Evolutionary conservation across 2,113 vertebrate species (phyloP).

Genomic region (Chionodraco myersi): DNA sequence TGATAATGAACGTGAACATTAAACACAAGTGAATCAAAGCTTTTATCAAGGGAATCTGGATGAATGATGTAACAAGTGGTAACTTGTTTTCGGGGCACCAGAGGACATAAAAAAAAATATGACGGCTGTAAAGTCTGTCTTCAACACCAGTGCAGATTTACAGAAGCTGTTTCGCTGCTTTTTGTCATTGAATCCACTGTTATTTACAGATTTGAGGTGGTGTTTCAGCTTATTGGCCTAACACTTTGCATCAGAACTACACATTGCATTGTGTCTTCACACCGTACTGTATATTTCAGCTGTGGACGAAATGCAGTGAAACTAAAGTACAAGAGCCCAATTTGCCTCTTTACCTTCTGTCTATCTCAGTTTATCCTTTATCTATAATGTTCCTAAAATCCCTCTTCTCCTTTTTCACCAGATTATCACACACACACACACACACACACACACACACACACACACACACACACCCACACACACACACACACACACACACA

Average conservation of each 20-base stretch:
- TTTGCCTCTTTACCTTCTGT: constrained; percentile 42
- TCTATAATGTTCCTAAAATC: constrained; percentile 4
- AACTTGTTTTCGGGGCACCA: constrained; percentile 34
- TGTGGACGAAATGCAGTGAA: constrained; percentile 10
- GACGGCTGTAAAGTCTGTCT: neutral
- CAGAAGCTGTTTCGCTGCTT: neutral
- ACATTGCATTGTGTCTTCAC: constrained; percentile 2
- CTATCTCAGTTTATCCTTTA: constrained; percentile 4
- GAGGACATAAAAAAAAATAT: constrained; percentile 23
- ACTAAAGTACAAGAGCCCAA: constrained; percentile 9
- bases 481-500: constrained; percentile 4
- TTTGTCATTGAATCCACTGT: constrained; percentile 2
- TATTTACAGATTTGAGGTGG: constrained; percentile 2
- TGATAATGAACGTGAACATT: constrained; percentile 33
- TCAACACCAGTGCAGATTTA: neutral
- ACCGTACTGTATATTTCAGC: constrained; percentile 18
- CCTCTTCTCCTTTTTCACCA: constrained; percentile 5
- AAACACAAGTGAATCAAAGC: constrained; percentile 36
- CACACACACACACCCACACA: neutral
- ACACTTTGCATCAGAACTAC: neutral
- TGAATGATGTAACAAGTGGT: constrained; percentile 62
- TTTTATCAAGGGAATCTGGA: constrained; percentile 22
- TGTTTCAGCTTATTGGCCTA: neutral
- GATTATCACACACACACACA: constrained; percentile 17
- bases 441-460: neutral